Evolutionary conservation across 1,140 invertebrate genomes (phyloP).

Genomic region (Drosophila virilis): DNA sequence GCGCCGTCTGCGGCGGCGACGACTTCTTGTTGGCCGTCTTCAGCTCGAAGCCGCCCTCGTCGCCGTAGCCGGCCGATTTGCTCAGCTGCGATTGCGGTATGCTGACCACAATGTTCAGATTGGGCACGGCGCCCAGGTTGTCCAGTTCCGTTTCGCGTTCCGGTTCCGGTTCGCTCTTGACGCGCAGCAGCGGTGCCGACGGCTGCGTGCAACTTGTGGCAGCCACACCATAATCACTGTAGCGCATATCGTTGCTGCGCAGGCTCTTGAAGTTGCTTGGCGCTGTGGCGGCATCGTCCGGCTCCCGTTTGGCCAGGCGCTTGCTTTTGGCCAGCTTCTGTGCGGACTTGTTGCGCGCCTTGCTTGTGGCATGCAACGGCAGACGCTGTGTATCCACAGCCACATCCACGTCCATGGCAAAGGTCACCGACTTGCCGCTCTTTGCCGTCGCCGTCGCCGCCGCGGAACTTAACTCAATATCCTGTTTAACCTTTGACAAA

Average conservation of each 20-base stretch:
- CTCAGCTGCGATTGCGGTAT: slow-evolving; percentile 75
- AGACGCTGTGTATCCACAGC: slow-evolving; percentile 17
- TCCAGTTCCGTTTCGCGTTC: slow-evolving; percentile 19
- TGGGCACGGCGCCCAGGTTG: slow-evolving; percentile 21
- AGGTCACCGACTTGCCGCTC: slow-evolving; percentile 60
- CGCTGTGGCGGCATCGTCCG: slow-evolving; percentile 24
- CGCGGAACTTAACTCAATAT: slow-evolving; percentile 45
- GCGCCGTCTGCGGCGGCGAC: slow-evolving; percentile 1
- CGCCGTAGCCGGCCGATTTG: slow-evolving; percentile 46
- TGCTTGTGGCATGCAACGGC: slow-evolving; percentile 19
- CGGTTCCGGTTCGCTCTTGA: slow-evolving; percentile 60
- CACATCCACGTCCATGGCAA: slow-evolving; percentile 61
- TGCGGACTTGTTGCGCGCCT: slow-evolving; percentile 28
- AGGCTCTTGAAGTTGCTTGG: slow-evolving; percentile 78
- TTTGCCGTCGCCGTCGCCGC: slow-evolving; percentile 26
- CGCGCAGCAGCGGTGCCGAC: slow-evolving; percentile 25
- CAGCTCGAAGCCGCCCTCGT: slow-evolving; percentile 71
- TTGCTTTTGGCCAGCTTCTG: slow-evolving; percentile 42
- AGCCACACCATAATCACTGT: slow-evolving; percentile 60
- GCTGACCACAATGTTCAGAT: slow-evolving; percentile 74
- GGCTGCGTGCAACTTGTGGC: slow-evolving; percentile 1
- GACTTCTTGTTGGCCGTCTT: slow-evolving; percentile 78
- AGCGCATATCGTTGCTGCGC: slow-evolving; percentile 80
- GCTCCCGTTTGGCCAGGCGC: slow-evolving; percentile 32
- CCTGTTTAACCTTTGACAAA: slow-evolving; percentile 68